These are phyloP conservation scores for Catalaphyllia jardinei DNA, from an alignment of 64 coral and sea anemone species.

Conservation along the genomic window DNA sequence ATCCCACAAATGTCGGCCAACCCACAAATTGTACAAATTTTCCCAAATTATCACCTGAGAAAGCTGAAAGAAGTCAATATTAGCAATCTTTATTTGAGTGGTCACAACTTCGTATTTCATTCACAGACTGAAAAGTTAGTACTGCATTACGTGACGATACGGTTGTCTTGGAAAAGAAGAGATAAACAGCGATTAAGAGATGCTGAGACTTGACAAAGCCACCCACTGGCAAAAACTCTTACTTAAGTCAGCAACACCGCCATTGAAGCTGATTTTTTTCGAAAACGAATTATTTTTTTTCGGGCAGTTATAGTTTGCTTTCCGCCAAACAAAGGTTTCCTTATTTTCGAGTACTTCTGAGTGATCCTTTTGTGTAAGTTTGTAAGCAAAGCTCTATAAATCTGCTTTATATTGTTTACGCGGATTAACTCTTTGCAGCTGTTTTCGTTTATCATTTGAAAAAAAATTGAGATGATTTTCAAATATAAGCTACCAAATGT, in stretches of 20 bases:
- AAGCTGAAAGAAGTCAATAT: background rate
- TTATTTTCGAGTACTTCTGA: background rate
- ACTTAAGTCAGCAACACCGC: background rate
- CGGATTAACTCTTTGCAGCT: background rate
- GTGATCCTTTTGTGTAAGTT: background rate
- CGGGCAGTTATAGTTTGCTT: background rate
- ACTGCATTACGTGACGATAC: background rate
- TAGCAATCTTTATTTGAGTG: background rate
- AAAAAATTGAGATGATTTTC: background rate
- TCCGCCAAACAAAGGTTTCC: slow-evolving; percentile 18
- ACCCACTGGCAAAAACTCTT: too few species aligned
- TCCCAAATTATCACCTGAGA: background rate
- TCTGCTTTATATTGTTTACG: background rate
- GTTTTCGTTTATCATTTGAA: background rate
- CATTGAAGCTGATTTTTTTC: background rate
- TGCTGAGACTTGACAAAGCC: too few species aligned
- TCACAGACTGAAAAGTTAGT: background rate
- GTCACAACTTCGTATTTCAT: background rate
- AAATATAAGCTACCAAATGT: background rate
- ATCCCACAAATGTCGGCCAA: background rate
- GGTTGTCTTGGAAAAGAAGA: background rate
- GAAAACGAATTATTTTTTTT: background rate
- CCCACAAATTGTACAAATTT: background rate
- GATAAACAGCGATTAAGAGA: background rate
- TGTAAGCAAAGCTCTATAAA: background rate